Conservation (phyloP, 2,797 vertebrate genomes). For the Masticophis lateralis region DNA sequence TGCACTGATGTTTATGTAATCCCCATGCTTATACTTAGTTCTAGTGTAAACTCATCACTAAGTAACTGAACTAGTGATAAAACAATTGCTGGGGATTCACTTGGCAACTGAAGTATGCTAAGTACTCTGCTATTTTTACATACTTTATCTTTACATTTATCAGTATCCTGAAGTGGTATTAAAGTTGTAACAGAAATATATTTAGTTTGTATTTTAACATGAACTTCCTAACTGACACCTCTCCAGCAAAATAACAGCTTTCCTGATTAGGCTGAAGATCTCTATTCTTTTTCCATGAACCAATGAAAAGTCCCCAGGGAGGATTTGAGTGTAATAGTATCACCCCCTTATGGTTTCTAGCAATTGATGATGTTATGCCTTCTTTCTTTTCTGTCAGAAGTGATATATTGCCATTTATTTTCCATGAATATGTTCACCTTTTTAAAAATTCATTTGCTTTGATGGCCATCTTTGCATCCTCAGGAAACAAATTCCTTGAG, state of each 20-base stretch:
- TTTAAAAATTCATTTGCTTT: background rate
- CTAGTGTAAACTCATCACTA: background rate
- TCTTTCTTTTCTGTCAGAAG: background rate
- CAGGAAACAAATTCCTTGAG: background rate
- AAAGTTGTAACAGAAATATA: background rate
- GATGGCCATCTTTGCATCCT: background rate
- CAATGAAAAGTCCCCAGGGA: background rate
- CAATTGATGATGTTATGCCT: background rate
- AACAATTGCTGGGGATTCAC: background rate
- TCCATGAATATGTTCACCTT: background rate
- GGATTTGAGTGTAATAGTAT: background rate
- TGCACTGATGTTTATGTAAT: slow-evolving; percentile 20
- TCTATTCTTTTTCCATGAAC: background rate
- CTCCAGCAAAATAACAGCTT: background rate
- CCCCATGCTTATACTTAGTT: background rate
- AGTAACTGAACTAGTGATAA: slow-evolving; percentile 10
- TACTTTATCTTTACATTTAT: background rate
- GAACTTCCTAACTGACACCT: background rate
- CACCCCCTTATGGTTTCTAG: background rate
- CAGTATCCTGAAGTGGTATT: background rate
- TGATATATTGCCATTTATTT: background rate
- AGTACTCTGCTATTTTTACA: background rate
- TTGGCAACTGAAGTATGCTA: background rate
- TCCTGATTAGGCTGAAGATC: background rate
- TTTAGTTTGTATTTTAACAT: background rate